Evolutionary conservation across 2,888 invertebrate species (phyloP), one percentile per base, ranked within the genome.

Genomic region (Agrenia bidenticulata): DNA sequence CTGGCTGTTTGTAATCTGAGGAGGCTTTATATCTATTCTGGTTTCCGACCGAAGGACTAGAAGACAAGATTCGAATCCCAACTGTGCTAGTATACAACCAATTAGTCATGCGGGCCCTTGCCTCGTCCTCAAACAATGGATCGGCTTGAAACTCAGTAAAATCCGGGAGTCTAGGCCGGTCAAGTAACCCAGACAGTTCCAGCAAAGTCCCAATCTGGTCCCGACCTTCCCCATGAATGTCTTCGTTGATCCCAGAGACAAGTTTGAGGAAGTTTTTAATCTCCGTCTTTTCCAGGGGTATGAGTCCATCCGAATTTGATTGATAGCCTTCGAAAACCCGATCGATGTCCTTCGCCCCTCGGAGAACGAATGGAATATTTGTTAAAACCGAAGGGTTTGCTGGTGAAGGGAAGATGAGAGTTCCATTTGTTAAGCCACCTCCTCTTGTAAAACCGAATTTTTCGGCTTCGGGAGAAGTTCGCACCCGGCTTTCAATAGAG

Each of bases 31-130:
- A n/a, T n/a, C n/a, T n/a, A n/a, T n/a, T n/a, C n/a, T n/a, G n/a
- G n/a, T n/a, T n/a, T n/a, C n/a, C 32, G 11, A 11, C 4, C 32
- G 32, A 32, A 11, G 32, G 11, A 32, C 32, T 11, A 11, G 32
- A 32, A 11, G 32, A 32, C 11, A 32, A 32, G 32, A 21, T 23
- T 58, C 58, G 2, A 17, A 58, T 23, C 27, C 19, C 58, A 27
- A 58, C 42, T 5, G 45, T 58, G 45, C 23, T 45, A 15, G 58
- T 45, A 21, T 45, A 42, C 23, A 58, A 23, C 58, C 58, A 58
- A 2, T 19, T 21, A 17, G 26, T 49, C 23, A 41, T 41, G 7
- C 58, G 19, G 15, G 58, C 58, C 27, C 11, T 15, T 24, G 26
- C 24, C 11, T 58, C 58, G 2, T 23, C 27, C 26, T 26, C 26